These are phyloP conservation scores for Anoncus sp. DNA, from an alignment of 2,888 invertebrate species.

Conservation along the genomic window DNA sequence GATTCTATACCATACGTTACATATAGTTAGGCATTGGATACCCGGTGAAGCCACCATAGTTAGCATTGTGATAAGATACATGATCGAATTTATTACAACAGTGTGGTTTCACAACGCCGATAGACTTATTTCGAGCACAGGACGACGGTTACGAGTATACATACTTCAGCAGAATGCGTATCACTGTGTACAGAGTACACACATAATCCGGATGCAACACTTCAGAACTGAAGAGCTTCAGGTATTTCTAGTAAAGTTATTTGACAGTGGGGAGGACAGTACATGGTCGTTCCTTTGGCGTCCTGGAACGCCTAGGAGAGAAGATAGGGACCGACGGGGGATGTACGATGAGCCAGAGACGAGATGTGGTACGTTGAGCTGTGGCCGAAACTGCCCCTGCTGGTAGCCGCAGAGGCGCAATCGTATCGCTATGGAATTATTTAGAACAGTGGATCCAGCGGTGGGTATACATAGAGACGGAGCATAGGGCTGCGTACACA, in stretches of 20 bases:
- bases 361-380: conserved; percentile 48
- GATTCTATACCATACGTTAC: conserved; percentile 21
- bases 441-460: conserved; percentile 80
- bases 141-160: background rate
- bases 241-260: conserved; percentile 45
- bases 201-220: background rate
- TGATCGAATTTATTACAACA: conserved; percentile 11
- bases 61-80: conserved; percentile 3
- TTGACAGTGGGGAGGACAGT: conserved; percentile 23
- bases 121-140: background rate
- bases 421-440: conserved; percentile 81
- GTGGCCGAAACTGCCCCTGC: conserved; percentile 56
- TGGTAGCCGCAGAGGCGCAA: conserved; percentile 79
- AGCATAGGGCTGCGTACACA: conserved; percentile 41
- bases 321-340: conserved; percentile 30
- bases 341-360: conserved; percentile 51
- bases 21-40: conserved; percentile 12
- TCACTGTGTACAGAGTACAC: background rate
- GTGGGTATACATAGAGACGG: conserved; percentile 39
- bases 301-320: conserved; percentile 26
- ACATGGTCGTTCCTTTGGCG: conserved; percentile 21
- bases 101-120: conserved; percentile 13
- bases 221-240: conserved; percentile 12
- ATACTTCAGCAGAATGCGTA: background rate
- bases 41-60: conserved; percentile 10